Base-by-base conservation (phyloP, 1,140 invertebrate genomes). In the Colletes latitarsis region DNA sequence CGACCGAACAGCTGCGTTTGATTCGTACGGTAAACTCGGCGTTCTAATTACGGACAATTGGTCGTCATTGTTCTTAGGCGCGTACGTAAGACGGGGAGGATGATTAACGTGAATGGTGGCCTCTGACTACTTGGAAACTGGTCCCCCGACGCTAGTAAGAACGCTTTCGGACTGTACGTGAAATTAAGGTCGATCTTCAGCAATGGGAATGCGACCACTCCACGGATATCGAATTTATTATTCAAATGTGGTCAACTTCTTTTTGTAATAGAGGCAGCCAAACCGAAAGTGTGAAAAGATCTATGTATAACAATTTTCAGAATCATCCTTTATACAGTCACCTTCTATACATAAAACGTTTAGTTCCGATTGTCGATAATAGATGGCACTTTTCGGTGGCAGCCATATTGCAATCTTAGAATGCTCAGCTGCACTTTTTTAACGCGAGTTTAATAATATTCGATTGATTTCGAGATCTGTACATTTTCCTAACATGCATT, bases 1-100 rank as follows among this genome's bases (percentile, higher is more conserved):
- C 30, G 53, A 19, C 17, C 15, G 70, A 85, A 85, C 85, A 87
- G 83, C 85, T 85, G 85, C 83, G 62, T 75, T 70, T 76, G 77
- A 87, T 81, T 81, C 68, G 73, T 64, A 75, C 82, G 74, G 70
- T 83, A 86, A 81, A 81, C 72, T 73, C 73, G 69, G 52, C 63
- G 68, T 73, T 85, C 70, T 81, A 85, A 85, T 85, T 83, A 78
- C 75, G 81, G 43, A 57, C 85, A 87, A 87, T 87, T 87, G 83
- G 63, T 49, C 60, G 70, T 87, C 78, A 85, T 82, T 83, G 83
- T 83, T 77, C 81, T 71, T 80, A 82, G 74, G 49, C 82, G 73
- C 67, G 76, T 75, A 72, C 46, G 79, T 69, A 81, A 81, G 79
- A 77, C 72, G 46, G 49, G 58, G 66, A 77, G 66, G 19, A 77